Conservation (phyloP, 2,113 vertebrate species). For the Donacobius atricapilla region DNA sequence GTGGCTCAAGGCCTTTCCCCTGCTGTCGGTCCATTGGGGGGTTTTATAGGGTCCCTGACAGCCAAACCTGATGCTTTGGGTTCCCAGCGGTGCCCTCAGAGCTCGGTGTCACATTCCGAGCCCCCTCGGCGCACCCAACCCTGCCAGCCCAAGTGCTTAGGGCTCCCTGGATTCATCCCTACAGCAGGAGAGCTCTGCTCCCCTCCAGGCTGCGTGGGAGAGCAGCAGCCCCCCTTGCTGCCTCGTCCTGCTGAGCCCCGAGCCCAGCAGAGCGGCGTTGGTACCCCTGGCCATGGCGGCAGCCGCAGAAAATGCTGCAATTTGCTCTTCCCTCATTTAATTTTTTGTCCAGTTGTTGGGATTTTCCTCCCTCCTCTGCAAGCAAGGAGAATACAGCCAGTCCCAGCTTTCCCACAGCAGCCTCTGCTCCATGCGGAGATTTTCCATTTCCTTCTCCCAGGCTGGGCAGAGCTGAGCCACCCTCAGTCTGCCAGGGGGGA, state of each 20-base stretch:
- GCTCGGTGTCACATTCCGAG: fast-evolving
- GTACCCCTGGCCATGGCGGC: fast-evolving
- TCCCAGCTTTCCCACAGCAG: background rate
- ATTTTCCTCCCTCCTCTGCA: background rate
- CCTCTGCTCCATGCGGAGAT: fast-evolving
- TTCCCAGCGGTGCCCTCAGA: fast-evolving
- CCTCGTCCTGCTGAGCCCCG: background rate
- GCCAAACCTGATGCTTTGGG: fast-evolving
- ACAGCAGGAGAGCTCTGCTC: background rate
- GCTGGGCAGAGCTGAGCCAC: background rate
- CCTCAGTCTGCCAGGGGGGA: background rate
- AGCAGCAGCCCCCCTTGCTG: background rate
- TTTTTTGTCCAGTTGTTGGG: fast-evolving
- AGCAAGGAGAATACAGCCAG: background rate
- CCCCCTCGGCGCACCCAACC: background rate
- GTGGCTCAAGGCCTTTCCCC: fast-evolving
- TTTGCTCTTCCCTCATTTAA: background rate
- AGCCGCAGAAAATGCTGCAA: background rate
- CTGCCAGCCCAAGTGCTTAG: fast-evolving
- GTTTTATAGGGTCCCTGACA: background rate
- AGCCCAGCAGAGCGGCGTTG: background rate
- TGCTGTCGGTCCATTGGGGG: background rate
- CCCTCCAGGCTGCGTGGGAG: background rate
- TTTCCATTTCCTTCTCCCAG: background rate
- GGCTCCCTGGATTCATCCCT: background rate